Evolutionary conservation across 2,113 vertebrate genomes (phyloP).

Genomic region (Hylia prasina): DNA sequence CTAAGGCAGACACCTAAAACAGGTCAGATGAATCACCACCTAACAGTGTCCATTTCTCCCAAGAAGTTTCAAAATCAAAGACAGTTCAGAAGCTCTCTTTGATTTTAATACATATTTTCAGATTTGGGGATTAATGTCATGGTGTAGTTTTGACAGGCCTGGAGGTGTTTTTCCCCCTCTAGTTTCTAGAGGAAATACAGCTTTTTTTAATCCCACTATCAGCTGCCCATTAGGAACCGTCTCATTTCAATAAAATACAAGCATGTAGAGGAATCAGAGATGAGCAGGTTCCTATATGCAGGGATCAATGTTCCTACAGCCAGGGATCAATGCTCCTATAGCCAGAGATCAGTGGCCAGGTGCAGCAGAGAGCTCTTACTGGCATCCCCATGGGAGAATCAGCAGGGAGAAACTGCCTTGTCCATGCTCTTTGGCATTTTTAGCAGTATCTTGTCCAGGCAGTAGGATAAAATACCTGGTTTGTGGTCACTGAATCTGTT

Average conservation of each 20-base stretch:
- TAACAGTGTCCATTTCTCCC: background rate
- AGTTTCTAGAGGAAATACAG: background rate
- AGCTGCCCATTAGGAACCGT: background rate
- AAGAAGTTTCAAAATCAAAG: background rate
- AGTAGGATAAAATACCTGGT: background rate
- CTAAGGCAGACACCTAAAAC: background rate
- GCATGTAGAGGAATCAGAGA: background rate
- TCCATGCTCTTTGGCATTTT: background rate
- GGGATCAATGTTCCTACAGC: background rate
- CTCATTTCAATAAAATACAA: background rate
- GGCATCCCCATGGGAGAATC: background rate
- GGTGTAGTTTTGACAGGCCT: background rate
- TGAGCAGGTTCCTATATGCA: background rate
- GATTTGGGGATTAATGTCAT: background rate
- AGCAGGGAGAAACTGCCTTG: background rate
- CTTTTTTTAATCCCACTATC: background rate
- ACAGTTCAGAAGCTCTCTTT: background rate
- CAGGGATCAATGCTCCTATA: background rate
- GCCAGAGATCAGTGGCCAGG: background rate
- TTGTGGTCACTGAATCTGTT: background rate
- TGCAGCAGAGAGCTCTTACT: background rate
- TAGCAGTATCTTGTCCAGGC: background rate
- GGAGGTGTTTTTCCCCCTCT: background rate
- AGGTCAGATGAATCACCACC: background rate
- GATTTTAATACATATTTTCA: background rate